phyloP scores from a whole-genome alignment of 2,113 vertebrate genomes.

The Pluvianellus socialis region DNA sequence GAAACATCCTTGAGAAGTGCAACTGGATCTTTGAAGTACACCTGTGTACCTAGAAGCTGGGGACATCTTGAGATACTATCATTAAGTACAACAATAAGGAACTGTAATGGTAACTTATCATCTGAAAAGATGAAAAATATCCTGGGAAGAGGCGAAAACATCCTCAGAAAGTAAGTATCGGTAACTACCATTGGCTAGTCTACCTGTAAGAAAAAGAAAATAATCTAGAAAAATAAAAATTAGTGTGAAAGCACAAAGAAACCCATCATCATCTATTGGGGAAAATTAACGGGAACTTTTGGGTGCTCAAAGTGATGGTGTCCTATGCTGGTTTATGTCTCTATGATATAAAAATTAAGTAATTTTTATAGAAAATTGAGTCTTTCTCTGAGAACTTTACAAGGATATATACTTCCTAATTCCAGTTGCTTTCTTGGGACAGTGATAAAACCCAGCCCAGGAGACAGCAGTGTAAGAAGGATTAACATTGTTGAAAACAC shows the following conservation, averaged over 20 bases:
- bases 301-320: background rate
- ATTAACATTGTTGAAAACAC: background rate
- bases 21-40: background rate
- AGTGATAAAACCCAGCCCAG: background rate
- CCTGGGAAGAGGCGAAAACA: background rate
- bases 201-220: background rate
- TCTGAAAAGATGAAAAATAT: background rate
- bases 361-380: background rate
- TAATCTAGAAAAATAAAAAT: background rate
- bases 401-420: background rate
- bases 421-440: background rate
- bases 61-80: background rate
- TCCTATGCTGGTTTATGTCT: background rate
- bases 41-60: background rate
- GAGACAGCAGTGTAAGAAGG: background rate
- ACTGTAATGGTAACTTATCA: background rate
- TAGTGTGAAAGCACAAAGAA: background rate
- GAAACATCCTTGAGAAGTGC: background rate
- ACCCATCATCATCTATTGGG: rapidly evolving
- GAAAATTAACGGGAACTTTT: background rate
- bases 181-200: background rate
- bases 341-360: background rate
- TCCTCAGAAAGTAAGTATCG: background rate
- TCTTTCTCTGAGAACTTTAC: background rate
- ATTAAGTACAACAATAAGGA: background rate